phyloP scores from a whole-genome alignment of 2,888 invertebrate genomes.

The Entomobrya multifasciata region DNA sequence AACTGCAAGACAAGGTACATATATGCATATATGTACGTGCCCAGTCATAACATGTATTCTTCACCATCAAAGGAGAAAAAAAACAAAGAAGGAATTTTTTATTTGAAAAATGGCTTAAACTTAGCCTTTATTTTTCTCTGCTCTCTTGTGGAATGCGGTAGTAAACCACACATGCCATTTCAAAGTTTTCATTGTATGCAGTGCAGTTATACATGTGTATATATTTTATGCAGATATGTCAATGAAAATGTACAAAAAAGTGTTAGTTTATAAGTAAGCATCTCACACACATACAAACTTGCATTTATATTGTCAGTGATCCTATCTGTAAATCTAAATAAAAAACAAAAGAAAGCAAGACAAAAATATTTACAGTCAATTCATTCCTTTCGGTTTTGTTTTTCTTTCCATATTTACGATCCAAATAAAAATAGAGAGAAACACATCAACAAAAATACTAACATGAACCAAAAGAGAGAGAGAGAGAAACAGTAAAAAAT shows the following conservation, averaged over 20 bases:
- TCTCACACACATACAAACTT: neutral
- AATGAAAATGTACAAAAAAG: neutral
- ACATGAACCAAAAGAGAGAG: neutral
- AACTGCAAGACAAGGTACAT: neutral
- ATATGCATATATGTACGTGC: neutral
- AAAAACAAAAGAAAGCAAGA: neutral
- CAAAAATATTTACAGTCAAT: conserved; percentile 67
- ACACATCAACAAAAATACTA: conserved; percentile 39
- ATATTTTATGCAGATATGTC: neutral
- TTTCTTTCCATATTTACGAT: conserved; percentile 68
- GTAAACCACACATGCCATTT: conserved; percentile 62
- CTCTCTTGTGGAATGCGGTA: conserved; percentile 59
- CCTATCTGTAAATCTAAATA: conserved; percentile 40
- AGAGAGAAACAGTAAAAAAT: conserved; percentile 55
- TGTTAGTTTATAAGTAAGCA: neutral
- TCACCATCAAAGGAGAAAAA: conserved; percentile 33
- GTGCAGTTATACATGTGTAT: conserved; percentile 22
- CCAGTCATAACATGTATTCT: neutral
- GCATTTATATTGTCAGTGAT: conserved; percentile 43
- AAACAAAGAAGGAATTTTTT: conserved; percentile 43
- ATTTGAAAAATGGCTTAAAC: conserved; percentile 63
- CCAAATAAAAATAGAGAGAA: conserved; percentile 63
- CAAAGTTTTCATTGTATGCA: conserved; percentile 36
- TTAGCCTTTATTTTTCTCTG: conserved; percentile 42
- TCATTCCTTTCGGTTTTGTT: conserved; percentile 65